Conservation (phyloP, 2,113 vertebrate species). For the Pteronura brasiliensis region DNA sequence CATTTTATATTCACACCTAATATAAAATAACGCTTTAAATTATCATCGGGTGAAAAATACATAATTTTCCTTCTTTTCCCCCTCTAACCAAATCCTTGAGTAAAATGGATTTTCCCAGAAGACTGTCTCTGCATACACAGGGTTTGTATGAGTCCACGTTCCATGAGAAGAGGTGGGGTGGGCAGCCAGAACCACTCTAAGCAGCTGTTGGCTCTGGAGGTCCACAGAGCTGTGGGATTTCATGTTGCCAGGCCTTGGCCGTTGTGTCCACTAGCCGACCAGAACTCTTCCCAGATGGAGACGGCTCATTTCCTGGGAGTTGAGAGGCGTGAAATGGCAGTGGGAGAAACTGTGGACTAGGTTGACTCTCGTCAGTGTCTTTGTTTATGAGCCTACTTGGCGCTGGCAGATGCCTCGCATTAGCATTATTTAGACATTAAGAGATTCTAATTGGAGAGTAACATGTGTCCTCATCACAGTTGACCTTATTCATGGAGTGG, state of each 20-base stretch:
- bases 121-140: background rate
- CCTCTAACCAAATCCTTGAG: background rate
- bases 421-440: conserved; percentile 82
- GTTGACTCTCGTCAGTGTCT: conserved; percentile 50
- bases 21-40: conserved; percentile 1
- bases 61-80: background rate
- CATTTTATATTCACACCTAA: background rate
- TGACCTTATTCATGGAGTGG: conserved; percentile 84
- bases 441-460: conserved; percentile 83
- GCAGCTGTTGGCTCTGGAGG: background rate
- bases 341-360: conserved; percentile 37
- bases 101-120: background rate
- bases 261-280: background rate
- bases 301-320: background rate
- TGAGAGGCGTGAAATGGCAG: conserved; percentile 32
- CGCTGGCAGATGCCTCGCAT: conserved; percentile 76
- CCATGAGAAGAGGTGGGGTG: no score
- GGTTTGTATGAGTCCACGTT: background rate
- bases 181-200: background rate
- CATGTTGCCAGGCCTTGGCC: conserved; percentile 38
- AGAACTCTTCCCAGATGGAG: conserved; percentile 7
- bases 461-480: conserved; percentile 80
- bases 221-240: conserved; percentile 15
- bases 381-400: conserved; percentile 69
- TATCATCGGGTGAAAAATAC: background rate